phyloP scores from a whole-genome alignment of 2,797 vertebrate genomes.

The Spatula clypeata region DNA sequence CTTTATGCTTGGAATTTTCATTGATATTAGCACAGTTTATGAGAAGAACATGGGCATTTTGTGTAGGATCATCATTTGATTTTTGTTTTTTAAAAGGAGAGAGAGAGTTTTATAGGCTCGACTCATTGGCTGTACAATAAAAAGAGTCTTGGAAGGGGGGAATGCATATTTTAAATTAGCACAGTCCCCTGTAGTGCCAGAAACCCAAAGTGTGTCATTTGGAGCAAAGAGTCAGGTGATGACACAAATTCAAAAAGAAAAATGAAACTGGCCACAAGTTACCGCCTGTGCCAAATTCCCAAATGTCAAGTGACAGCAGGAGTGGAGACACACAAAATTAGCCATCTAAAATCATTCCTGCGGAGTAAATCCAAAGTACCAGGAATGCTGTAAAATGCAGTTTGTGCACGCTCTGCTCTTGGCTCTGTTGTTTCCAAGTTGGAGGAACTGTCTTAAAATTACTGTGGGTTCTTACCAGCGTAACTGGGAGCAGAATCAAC shows the following conservation, averaged over 20 bases:
- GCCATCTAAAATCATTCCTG: conserved; percentile 42
- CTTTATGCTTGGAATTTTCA: conserved; percentile 33
- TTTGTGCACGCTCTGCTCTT: conserved; percentile 46
- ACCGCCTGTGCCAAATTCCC: conserved; percentile 34
- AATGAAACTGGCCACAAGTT: conserved; percentile 40
- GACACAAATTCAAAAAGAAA: conserved; percentile 54
- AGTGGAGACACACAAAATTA: conserved; percentile 70
- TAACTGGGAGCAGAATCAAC: neutral
- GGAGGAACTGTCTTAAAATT: conserved; percentile 22
- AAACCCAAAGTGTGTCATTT: conserved; percentile 31
- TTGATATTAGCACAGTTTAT: conserved; percentile 1
- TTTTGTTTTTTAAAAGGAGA: neutral
- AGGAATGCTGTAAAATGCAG: conserved; percentile 49
- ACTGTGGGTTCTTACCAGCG: conserved; percentile 11
- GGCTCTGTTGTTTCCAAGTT: neutral
- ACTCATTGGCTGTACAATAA: neutral
- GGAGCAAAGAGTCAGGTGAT: conserved; percentile 62
- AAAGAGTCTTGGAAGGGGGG: conserved; percentile 18
- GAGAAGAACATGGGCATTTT: neutral
- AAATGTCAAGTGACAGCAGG: conserved; percentile 74
- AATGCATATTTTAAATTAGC: conserved; percentile 56
- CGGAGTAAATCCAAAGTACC: neutral
- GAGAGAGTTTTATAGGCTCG: neutral
- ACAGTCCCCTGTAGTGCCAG: conserved; percentile 47
- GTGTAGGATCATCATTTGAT: neutral